Evolutionary conservation across 2,797 vertebrate species (phyloP).

Genomic region (Columba guinea): DNA sequence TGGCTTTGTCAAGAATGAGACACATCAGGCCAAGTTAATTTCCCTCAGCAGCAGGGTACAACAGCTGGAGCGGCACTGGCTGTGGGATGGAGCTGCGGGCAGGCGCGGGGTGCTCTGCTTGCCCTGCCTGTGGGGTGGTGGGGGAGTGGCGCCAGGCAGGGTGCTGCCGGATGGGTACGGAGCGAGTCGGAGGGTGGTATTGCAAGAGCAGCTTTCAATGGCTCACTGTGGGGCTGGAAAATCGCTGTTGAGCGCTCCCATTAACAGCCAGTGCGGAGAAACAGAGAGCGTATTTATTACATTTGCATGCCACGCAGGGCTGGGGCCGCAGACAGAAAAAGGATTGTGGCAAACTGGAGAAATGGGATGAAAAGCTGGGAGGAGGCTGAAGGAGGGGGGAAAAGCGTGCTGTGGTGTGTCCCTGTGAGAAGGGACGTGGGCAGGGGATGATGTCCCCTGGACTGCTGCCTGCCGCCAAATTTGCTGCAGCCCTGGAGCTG

Average conservation of each 20-base stretch:
- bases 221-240: slow-evolving; percentile 32
- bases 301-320: background rate
- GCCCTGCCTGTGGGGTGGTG: background rate
- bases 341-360: slow-evolving; percentile 46
- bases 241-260: background rate
- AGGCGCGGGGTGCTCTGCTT: background rate
- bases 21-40: background rate
- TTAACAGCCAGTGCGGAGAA: background rate
- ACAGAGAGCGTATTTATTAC: slow-evolving; percentile 43
- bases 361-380: background rate
- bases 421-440: rapidly evolving
- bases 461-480: background rate
- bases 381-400: background rate
- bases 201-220: background rate
- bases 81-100: background rate
- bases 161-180: background rate
- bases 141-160: background rate
- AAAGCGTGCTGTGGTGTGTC: rapidly evolving
- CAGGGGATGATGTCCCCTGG: background rate
- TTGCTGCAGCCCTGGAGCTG: background rate
- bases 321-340: slow-evolving; percentile 1
- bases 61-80: background rate
- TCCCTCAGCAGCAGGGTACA: background rate
- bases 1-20: background rate
- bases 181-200: rapidly evolving